Evolutionary conservation across 2,797 vertebrate species (phyloP), one percentile per base, ranked within the genome.

Genomic region (Pteropus rufus): DNA sequence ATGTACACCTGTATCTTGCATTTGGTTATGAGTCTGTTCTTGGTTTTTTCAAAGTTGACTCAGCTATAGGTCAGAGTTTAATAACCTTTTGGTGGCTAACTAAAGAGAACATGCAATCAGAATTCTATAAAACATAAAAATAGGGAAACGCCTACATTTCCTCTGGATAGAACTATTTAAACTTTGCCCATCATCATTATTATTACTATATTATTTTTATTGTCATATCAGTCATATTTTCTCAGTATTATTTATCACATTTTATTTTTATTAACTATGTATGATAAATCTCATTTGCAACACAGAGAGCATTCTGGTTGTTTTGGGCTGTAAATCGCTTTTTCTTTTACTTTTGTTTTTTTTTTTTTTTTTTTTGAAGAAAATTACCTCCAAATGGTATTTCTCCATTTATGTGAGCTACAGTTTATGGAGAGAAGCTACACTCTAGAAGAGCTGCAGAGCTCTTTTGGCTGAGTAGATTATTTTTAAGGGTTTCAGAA

Each of bases 241-340:
- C 86, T 93, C 60, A 76, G 81, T 81, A 52, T 62, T 89, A 73
- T 93, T 96, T 69, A 92, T 93, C 69, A 72, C 70, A 76, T 96
- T 93, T 95, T 85, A 93, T 86, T 94, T 89, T 69, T 91, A 1
- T 95, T 96, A 97, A 95, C 41, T 81, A 19, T 73, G n/a, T 46
- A 34, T 56, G 64, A 36, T 79, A 69, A 65, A 56, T 94, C 76
- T 92, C 75, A 34, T 76, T 54, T n/a, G 7, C 41, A 90, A 69
- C 73, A 36, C 67, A 84, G 39, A 85, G 19, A 58, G 41, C 79
- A 72, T 88, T 90, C 31, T 81, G 56, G 62, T 92, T 91, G 39
- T 94, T 96, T 86, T 39, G 49, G 41, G 36, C 36, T 83, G 2
- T 94, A 94, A 79, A 77, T 95, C 85, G 65, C 64, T 62, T 81